Conservation (phyloP, 2,113 vertebrate genomes). For the Atractosteus spatula region DNA sequence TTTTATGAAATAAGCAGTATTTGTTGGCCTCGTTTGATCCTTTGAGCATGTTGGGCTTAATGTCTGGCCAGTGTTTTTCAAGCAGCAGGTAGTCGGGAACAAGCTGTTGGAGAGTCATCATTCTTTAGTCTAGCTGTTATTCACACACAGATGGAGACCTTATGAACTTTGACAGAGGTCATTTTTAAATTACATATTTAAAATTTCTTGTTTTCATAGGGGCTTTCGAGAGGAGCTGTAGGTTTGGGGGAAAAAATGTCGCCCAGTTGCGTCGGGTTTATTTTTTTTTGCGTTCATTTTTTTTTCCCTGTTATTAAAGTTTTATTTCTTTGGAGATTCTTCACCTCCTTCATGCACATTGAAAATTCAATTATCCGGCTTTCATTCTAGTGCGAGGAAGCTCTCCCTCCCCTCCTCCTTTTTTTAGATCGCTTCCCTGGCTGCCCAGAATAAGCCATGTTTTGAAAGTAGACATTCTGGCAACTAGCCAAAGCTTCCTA, state of each 20-base stretch:
- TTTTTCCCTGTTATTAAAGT: slow-evolving; percentile 17
- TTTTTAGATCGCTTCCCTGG: slow-evolving; percentile 4
- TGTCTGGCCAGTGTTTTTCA: slow-evolving; percentile 94
- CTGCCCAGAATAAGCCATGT: slow-evolving; percentile 42
- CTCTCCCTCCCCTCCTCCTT: slow-evolving; percentile 29
- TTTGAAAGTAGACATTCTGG: slow-evolving; percentile 64
- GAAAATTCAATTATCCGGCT: slow-evolving; percentile 31
- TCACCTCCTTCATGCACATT: slow-evolving; percentile 30
- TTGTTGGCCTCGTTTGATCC: slow-evolving; percentile 87
- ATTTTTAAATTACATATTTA: slow-evolving; percentile 70
- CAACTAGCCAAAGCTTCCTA: slow-evolving; percentile 63
- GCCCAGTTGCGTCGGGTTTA: slow-evolving; percentile 11
- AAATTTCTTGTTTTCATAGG: slow-evolving; percentile 54
- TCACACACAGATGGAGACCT: slow-evolving; percentile 91
- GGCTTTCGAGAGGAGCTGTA: slow-evolving; percentile 28
- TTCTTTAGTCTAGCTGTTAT: slow-evolving; percentile 76
- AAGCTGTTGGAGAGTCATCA: slow-evolving; percentile 85
- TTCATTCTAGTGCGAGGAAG: slow-evolving; percentile 18
- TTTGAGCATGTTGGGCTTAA: slow-evolving; percentile 77
- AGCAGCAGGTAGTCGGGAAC: slow-evolving; percentile 94
- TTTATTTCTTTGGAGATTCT: slow-evolving; percentile 14
- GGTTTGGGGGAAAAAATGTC: neutral
- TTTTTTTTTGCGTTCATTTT: slow-evolving; percentile 3
- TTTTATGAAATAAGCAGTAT: slow-evolving; percentile 79
- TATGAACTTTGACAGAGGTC: slow-evolving; percentile 90